A percentile compares a stretch with the other conserved stretches of the same genome.
Conservation (phyloP, 2,113 vertebrate species). For the Antennarius striatus region DNA sequence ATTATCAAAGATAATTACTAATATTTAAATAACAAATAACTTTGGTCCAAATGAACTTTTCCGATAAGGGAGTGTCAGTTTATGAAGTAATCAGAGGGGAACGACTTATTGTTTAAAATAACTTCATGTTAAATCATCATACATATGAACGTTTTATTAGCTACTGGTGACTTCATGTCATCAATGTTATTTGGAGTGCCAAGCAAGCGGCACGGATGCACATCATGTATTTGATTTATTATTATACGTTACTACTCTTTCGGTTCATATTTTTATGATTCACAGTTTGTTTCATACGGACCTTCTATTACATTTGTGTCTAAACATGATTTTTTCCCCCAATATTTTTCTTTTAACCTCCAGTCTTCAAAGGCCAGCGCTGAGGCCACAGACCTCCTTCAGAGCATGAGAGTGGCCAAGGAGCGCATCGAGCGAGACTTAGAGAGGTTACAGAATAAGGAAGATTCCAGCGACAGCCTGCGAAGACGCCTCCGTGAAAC, state of each 20-base stretch:
- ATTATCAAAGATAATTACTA: conserved; percentile 31
- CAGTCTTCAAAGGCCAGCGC: conserved; percentile 93
- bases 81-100: conserved; percentile 7
- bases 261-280: not conserved
- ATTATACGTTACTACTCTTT: not conserved
- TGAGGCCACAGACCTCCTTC: conserved; percentile 94
- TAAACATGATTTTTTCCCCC: not conserved
- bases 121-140: too few relatives aligned
- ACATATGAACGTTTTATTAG: not conserved
- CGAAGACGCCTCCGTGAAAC: conserved; percentile 92
- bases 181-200: not conserved
- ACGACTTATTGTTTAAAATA: not conserved
- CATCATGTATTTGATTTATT: not conserved
- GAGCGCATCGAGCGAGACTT: conserved; percentile 93
- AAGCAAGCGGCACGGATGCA: not conserved
- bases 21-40: too few relatives aligned
- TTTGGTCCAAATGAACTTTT: conserved; percentile 18
- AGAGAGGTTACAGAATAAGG: conserved; percentile 90
- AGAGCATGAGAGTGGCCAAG: conserved; percentile 91
- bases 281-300: not conserved
- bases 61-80: conserved; percentile 26
- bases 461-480: conserved; percentile 95
- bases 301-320: not conserved
- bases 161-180: not conserved
- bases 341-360: not conserved